These are phyloP conservation scores for Belonocnema kinseyi DNA, from an alignment of 1,140 invertebrate species.

Conservation along the genomic window DNA sequence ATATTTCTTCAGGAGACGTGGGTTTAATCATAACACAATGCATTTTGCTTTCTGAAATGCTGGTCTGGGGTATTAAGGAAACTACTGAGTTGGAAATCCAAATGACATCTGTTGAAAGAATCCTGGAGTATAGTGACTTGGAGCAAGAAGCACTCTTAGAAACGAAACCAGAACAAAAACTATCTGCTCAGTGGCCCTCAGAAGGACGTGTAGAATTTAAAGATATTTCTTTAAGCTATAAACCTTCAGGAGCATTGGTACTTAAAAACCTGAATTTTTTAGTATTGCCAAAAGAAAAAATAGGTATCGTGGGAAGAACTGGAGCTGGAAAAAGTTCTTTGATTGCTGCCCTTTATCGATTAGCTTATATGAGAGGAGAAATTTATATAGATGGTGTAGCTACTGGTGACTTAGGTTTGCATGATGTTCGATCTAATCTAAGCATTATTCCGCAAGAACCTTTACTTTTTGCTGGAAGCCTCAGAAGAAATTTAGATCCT, in stretches of 20 bases:
- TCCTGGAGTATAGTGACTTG: conserved; percentile 84
- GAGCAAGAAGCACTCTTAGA: conserved; percentile 76
- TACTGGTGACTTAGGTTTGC: too few species aligned
- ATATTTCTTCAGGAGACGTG: conserved; percentile 78
- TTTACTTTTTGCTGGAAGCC: too few species aligned
- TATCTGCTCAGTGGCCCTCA: conserved; percentile 72
- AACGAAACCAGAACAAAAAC: conserved; percentile 60
- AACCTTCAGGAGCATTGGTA: conserved; percentile 44
- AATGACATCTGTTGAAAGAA: conserved; percentile 88
- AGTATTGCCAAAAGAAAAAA: too few species aligned
- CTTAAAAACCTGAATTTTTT: too few species aligned
- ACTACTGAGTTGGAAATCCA: conserved; percentile 83
- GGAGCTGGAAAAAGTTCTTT: too few species aligned
- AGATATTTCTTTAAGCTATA: conserved; percentile 79
- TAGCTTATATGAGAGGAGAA: too few species aligned
- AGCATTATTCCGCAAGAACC: too few species aligned
- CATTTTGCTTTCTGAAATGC: conserved; percentile 85
- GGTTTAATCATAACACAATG: conserved; percentile 90
- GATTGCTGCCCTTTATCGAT: too few species aligned
- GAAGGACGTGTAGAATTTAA: conserved; percentile 79
- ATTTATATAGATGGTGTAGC: too few species aligned
- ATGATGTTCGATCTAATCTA: too few species aligned
- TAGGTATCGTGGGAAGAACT: too few species aligned
- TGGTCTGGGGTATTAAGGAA: conserved; percentile 89
- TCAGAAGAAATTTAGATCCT: too few species aligned